Conservation (phyloP, 2,888 invertebrate species). For the Machimus atricapillus region DNA sequence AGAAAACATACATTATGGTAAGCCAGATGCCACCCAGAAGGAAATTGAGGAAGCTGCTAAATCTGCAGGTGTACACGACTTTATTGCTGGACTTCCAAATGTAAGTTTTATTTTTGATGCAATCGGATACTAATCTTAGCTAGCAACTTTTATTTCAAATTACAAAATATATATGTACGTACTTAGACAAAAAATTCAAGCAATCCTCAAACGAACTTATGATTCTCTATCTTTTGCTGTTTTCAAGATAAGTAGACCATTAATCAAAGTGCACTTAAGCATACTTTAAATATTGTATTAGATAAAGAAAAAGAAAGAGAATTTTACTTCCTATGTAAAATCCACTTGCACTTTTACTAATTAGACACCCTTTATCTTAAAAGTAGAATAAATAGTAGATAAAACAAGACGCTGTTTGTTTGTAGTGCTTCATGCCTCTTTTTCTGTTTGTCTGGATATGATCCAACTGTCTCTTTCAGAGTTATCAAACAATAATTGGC, state of each 20-base stretch:
- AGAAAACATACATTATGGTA: slow-evolving; percentile 76
- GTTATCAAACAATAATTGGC: slow-evolving; percentile 80
- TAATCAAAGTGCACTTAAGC: neutral
- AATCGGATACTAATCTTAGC: neutral
- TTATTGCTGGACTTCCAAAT: slow-evolving; percentile 75
- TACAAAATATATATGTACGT: too few relatives aligned
- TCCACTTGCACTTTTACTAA: too few relatives aligned
- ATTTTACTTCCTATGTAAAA: neutral
- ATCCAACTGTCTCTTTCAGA: slow-evolving; percentile 60
- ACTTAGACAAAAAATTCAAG: too few relatives aligned
- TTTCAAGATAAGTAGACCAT: neutral
- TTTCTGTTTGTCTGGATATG: too few relatives aligned
- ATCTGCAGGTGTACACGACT: slow-evolving; percentile 79
- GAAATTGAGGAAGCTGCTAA: slow-evolving; percentile 77
- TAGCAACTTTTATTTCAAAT: too few relatives aligned
- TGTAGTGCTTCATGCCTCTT: too few relatives aligned
- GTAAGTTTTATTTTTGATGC: slow-evolving; percentile 62
- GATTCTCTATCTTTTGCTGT: neutral
- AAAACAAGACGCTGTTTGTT: too few relatives aligned
- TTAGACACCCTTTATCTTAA: neutral
- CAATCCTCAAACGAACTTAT: neutral
- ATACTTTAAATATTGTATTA: too few relatives aligned
- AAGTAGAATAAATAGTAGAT: neutral
- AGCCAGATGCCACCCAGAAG: slow-evolving; percentile 70
- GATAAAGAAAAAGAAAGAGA: too few relatives aligned